Evolutionary conservation across 1,140 invertebrate species (phyloP).

Genomic region (Daktulosphaira vitifoliae): DNA sequence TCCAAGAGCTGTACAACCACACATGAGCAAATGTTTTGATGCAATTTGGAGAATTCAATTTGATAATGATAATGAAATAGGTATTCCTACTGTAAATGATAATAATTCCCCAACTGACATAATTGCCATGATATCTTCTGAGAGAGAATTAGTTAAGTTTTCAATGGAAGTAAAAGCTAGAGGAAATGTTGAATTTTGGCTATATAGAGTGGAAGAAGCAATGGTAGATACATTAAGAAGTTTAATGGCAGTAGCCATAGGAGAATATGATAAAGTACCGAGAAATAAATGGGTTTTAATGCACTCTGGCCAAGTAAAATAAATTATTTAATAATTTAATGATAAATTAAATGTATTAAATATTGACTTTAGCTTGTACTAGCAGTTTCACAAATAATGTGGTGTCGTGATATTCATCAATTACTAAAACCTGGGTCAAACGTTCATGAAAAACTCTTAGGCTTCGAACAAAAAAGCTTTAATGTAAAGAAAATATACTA

Average conservation of each 20-base stretch:
- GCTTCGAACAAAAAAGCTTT: constrained; percentile 22
- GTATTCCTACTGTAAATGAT: constrained; percentile 15
- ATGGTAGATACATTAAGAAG: constrained; percentile 69
- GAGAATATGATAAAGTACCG: constrained; percentile 50
- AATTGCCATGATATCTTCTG: constrained; percentile 75
- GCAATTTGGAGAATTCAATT: constrained; percentile 53
- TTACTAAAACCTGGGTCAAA: constrained; percentile 48
- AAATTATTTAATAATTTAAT: background rate
- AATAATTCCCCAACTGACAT: constrained; percentile 58
- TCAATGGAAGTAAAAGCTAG: constrained; percentile 56
- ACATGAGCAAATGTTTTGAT: constrained; percentile 84
- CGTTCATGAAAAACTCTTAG: constrained; percentile 41
- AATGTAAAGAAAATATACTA: no score
- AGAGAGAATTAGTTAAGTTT: constrained; percentile 67
- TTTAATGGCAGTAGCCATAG: constrained; percentile 61
- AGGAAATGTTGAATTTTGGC: constrained; percentile 82
- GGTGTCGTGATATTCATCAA: constrained; percentile 65
- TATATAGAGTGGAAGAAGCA: constrained; percentile 73
- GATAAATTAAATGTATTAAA: background rate
- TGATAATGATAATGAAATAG: constrained; percentile 34
- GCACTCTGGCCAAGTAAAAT: constrained; percentile 52
- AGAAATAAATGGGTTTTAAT: constrained; percentile 55
- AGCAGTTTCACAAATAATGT: constrained; percentile 78
- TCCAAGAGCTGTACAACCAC: constrained; percentile 82
- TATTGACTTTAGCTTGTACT: constrained; percentile 47